A percentile compares a stretch with the other conserved stretches of the same genome.
Conservation (phyloP, 1,140 invertebrate genomes). For the Archivesica marissinica region DNA sequence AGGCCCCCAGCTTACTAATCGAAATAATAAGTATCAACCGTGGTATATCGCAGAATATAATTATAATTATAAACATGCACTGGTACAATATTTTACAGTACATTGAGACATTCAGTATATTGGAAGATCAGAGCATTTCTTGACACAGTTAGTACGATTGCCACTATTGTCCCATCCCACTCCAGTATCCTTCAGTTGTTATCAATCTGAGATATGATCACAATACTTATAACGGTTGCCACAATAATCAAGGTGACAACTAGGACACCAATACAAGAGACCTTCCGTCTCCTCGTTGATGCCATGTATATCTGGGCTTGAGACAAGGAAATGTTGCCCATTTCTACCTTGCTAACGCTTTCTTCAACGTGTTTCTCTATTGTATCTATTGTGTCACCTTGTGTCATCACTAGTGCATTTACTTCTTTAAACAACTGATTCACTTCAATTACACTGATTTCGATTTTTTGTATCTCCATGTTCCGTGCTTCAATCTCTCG, state of each 20-base stretch:
- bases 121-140: background rate
- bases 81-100: no score
- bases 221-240: constrained; percentile 17
- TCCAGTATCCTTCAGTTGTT: no score
- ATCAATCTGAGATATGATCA: constrained; percentile 29
- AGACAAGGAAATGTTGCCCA: background rate
- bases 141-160: background rate
- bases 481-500: constrained; percentile 38
- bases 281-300: constrained; percentile 28
- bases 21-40: no score
- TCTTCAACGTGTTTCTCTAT: constrained; percentile 44
- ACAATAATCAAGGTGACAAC: constrained; percentile 6
- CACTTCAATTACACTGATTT: constrained; percentile 41
- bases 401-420: constrained; percentile 37
- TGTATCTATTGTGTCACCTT: constrained; percentile 51
- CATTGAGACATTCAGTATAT: no score
- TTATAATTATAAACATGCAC: no score
- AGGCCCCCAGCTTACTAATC: no score
- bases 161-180: no score
- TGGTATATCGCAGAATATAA: no score
- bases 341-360: background rate
- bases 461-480: constrained; percentile 50
- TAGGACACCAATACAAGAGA: constrained; percentile 35
- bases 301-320: constrained; percentile 16
- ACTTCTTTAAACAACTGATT: constrained; percentile 54